Base-by-base conservation (phyloP, 2,113 vertebrate species). In the Leptobrachium leishanense region DNA sequence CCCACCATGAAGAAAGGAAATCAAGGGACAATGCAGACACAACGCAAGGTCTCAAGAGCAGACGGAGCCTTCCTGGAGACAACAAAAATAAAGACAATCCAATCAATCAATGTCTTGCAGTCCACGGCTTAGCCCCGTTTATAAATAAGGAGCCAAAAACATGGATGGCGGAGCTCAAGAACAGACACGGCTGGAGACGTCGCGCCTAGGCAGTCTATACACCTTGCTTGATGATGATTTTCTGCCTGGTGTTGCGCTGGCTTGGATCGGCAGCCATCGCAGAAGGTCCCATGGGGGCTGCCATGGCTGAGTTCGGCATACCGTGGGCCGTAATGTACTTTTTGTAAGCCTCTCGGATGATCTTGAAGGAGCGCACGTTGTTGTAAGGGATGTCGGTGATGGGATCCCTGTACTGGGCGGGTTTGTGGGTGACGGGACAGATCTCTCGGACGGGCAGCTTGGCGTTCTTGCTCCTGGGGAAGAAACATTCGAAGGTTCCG, bases 381-480 rank as follows among this genome's bases (percentile, higher is more conserved):
- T 95, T 93, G 0, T 98, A 99, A 0, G 96, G 96, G 74, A 98
- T 98, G 85, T 98, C 97, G 0, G 97, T 99, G 83, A 99, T 93
- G 5, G 97, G 97, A 86, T 99, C 97, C 0, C 95, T 90, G 89
- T 99, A 99, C 0, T 95, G 86, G 0, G 96, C 97, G 0, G 95
- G 91, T 31, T 94, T 94, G 85, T 99, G 97, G 40, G 96, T 98
- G 54, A 98, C 97, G 0, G 97, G 97, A 85, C 97, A 99, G 77
- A 98, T 83, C 86, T 99, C 96, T 75, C 95, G 94, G 72, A 92
- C 81, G 0, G 97, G 95, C 2, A 93, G 75, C 74, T 90, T 91
- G 0, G 91, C 92, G 0, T 88, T 13, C 13, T 90, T 89, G 0
- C 67, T 69, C 7, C 46, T 84, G 0, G 93, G 91, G 82, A 99